A percentile compares a stretch with the other conserved stretches of the same genome.
Evolutionary conservation across 2,113 vertebrate genomes (phyloP).

Genomic region (Eulacestoma nigropectus): DNA sequence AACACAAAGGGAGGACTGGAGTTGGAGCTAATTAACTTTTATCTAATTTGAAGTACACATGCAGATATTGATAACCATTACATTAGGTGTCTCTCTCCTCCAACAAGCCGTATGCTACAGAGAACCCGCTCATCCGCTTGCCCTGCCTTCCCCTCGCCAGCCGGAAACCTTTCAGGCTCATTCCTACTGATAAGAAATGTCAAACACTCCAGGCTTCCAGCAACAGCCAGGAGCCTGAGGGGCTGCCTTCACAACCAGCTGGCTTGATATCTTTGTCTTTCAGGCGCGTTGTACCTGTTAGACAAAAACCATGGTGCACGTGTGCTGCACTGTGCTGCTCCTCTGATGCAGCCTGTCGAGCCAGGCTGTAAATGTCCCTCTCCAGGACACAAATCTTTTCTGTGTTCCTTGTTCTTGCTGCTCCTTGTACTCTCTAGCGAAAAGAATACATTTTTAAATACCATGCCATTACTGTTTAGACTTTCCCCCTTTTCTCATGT

Average conservation of each 20-base stretch:
- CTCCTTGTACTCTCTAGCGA: neutral
- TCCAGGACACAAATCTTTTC: neutral
- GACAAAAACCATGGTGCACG: accelerated
- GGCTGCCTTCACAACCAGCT: neutral
- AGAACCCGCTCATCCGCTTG: neutral
- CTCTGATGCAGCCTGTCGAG: accelerated
- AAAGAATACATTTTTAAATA: neutral
- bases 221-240: neutral
- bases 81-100: neutral
- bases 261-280: neutral
- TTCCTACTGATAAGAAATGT: neutral
- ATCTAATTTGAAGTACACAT: neutral
- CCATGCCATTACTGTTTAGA: neutral
- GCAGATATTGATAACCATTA: neutral
- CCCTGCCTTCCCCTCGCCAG: neutral
- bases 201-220: neutral
- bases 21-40: slow-evolving; percentile 24
- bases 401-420: neutral
- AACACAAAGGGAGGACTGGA: neutral
- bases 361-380: neutral
- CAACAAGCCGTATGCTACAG: neutral
- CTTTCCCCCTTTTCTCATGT: accelerated
- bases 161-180: neutral
- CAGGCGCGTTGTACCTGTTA: accelerated
- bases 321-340: accelerated